These are phyloP conservation scores for Acanthoscelides obtectus DNA, from an alignment of 2,888 invertebrate genomes.

Conservation along the genomic window DNA sequence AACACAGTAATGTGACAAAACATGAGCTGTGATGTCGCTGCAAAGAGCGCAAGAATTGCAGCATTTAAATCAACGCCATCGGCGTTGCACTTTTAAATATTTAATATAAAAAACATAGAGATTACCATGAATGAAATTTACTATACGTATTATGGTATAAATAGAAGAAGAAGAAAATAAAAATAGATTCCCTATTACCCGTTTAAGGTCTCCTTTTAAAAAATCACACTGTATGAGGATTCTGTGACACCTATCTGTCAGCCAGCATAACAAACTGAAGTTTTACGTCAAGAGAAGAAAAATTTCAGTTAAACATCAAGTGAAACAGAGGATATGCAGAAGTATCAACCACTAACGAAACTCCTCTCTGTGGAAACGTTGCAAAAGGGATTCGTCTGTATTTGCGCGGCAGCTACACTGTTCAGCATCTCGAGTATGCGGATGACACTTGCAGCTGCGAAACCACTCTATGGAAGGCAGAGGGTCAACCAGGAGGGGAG, in stretches of 20 bases:
- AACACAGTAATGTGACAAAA: no score
- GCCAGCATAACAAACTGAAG: background rate
- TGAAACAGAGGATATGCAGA: background rate
- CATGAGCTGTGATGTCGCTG: no score
- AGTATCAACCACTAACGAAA: background rate
- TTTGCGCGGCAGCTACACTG: background rate
- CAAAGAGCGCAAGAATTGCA: no score
- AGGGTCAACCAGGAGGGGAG: background rate
- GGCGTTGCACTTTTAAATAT: no score
- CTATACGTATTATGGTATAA: no score
- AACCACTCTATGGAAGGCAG: background rate
- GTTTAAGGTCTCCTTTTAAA: no score
- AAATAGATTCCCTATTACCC: no score
- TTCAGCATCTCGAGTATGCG: background rate
- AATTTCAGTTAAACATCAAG: background rate
- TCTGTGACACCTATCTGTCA: background rate
- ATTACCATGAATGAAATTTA: no score
- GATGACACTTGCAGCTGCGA: background rate
- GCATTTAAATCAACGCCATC: no score
- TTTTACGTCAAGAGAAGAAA: background rate
- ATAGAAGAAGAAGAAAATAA: no score
- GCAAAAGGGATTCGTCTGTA: background rate
- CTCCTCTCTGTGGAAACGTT: background rate
- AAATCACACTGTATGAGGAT: background rate
- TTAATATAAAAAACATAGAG: no score